Percentiles rank a stretch among this genome's conserved stretches.
phyloP scores from a whole-genome alignment of 2,797 vertebrate genomes.

The Steatocranus sp. region DNA sequence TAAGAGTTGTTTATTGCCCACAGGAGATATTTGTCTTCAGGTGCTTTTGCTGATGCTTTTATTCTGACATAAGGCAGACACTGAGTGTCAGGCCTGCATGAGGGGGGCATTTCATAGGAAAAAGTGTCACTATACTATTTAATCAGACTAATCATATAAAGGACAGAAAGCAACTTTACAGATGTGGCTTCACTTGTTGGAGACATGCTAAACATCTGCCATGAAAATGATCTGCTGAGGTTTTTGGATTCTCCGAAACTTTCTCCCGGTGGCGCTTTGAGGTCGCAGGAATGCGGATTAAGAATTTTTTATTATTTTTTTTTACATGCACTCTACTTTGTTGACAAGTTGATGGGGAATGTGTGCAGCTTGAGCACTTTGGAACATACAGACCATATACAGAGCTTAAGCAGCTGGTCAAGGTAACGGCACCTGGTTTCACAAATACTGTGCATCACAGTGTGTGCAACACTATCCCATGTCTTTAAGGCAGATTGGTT shows the following conservation, averaged over 20 bases:
- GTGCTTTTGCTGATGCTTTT: neutral
- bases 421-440: neutral
- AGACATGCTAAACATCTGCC: neutral
- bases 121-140: neutral
- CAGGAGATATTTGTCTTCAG: neutral
- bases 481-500: neutral
- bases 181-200: neutral
- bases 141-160: neutral
- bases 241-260: neutral
- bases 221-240: neutral
- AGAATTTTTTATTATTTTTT: neutral
- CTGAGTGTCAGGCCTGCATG: neutral
- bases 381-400: conserved; percentile 29
- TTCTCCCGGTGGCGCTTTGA: conserved; percentile 35
- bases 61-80: neutral
- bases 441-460: neutral
- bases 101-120: neutral
- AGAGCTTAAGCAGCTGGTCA: conserved; percentile 7
- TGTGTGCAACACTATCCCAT: rapidly evolving
- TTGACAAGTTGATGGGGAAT: conserved; percentile 31
- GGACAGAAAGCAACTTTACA: neutral
- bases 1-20: neutral
- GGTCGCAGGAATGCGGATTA: conserved; percentile 49
- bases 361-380: neutral
- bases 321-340: conserved; percentile 26